phyloP scores from a whole-genome alignment of 2,888 invertebrate genomes.

The Poecilus cupreus region DNA sequence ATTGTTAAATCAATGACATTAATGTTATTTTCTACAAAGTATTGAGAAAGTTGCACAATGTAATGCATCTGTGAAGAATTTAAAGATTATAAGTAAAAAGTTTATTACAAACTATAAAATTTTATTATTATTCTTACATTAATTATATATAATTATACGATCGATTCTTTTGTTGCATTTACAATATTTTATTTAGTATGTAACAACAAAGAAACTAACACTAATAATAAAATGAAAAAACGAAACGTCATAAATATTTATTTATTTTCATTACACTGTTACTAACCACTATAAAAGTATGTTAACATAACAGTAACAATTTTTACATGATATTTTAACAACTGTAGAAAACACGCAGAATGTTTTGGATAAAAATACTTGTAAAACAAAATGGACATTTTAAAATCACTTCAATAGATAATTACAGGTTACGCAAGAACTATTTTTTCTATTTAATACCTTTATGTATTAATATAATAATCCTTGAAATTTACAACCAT shows the following conservation, averaged over 20 bases:
- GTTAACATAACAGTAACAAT: neutral
- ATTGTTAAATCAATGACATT: too few relatives aligned
- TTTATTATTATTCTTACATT: neutral
- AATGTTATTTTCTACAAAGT: neutral
- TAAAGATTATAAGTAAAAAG: neutral
- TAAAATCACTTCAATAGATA: neutral
- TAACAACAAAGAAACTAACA: neutral
- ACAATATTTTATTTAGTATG: neutral
- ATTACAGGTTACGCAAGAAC: neutral
- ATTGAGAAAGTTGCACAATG: neutral
- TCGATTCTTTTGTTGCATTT: neutral
- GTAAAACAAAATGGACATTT: constrained; percentile 5
- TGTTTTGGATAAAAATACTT: neutral
- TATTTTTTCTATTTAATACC: neutral
- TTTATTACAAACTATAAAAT: neutral
- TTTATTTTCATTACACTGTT: neutral
- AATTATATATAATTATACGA: too few relatives aligned
- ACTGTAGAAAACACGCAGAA: neutral
- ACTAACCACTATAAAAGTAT: neutral
- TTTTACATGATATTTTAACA: neutral
- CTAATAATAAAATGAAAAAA: neutral
- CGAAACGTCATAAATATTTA: constrained; percentile 11
- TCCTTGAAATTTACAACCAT: neutral
- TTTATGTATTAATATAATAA: neutral
- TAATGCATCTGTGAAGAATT: neutral